These are phyloP conservation scores for Coptotermes formosanus DNA, from an alignment of 1,140 invertebrate genomes.

Conservation along the genomic window DNA sequence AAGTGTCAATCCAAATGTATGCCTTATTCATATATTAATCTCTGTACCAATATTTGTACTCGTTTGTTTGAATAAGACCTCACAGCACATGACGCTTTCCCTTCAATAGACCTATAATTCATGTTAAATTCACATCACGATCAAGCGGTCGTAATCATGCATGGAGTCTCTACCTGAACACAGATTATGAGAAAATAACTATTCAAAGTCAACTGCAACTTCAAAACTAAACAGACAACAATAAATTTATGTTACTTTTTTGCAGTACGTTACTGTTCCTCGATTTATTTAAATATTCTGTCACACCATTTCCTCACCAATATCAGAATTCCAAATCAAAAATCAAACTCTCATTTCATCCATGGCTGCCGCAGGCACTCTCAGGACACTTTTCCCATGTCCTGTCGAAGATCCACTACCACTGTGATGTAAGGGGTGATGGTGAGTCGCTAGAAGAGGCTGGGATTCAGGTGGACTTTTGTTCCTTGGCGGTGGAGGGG, in stretches of 20 bases:
- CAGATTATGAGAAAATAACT: neutral
- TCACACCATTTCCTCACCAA: neutral
- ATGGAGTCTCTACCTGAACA: neutral
- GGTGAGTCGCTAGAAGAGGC: conserved; percentile 47
- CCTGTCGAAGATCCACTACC: neutral
- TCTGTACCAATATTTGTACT: too few relatives aligned
- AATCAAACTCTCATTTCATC: conserved; percentile 81
- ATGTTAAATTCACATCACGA: neutral
- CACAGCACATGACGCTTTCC: neutral
- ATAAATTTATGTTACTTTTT: neutral
- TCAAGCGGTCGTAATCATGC: neutral
- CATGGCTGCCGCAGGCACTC: conserved; percentile 72
- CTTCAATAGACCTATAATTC: neutral
- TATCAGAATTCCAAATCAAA: neutral
- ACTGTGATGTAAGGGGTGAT: conserved; percentile 36
- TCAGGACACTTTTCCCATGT: conserved; percentile 42
- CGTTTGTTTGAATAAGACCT: neutral
- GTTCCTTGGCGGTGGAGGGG: conserved; percentile 56
- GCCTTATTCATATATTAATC: too few relatives aligned
- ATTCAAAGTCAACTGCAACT: neutral
- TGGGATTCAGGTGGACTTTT: conserved; percentile 59
- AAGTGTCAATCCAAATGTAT: too few relatives aligned
- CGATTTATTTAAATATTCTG: neutral
- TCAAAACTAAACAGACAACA: neutral
- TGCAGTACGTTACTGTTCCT: neutral